These are phyloP conservation scores for Stegana nigrithorax DNA, from an alignment of 2,888 invertebrate genomes.

Conservation along the genomic window DNA sequence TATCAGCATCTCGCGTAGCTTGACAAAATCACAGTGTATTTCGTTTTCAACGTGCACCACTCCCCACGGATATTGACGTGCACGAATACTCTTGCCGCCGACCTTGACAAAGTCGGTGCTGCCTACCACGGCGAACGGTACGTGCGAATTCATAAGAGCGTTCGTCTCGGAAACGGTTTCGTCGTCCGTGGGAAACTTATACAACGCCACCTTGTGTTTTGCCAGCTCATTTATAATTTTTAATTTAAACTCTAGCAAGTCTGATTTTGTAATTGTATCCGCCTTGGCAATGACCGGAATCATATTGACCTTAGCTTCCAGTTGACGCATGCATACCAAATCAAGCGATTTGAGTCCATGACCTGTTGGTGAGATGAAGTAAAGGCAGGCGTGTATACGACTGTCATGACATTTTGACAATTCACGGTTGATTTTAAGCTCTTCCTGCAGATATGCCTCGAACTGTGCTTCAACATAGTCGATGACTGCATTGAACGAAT, in stretches of 20 bases:
- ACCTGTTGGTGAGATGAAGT: conserved; percentile 97
- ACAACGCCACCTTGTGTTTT: conserved; percentile 95
- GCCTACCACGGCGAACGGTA: conserved; percentile 99
- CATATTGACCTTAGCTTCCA: conserved; percentile 98
- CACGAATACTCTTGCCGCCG: conserved; percentile 95
- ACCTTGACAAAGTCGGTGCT: conserved; percentile 97
- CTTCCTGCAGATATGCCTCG: conserved; percentile 97
- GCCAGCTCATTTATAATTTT: conserved; percentile 94
- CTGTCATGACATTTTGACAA: conserved; percentile 93
- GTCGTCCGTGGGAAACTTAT: conserved; percentile 98
- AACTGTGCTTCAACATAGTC: conserved; percentile 99
- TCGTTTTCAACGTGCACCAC: conserved; percentile 99
- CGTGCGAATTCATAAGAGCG: conserved; percentile 88
- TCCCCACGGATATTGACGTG: conserved; percentile 99
- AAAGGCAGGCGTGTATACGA: conserved; percentile 95
- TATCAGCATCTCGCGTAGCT: conserved; percentile 97
- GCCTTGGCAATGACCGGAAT: conserved; percentile 99
- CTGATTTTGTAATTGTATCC: conserved; percentile 97
- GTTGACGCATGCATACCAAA: conserved; percentile 98
- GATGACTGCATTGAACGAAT: conserved; percentile 97
- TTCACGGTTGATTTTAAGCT: conserved; percentile 95
- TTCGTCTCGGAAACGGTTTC: conserved; percentile 94
- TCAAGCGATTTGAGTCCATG: conserved; percentile 96
- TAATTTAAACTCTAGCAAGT: conserved; percentile 95
- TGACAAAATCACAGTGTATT: conserved; percentile 99